Evolutionary conservation across 2,888 invertebrate genomes (phyloP), one percentile per base, ranked within the genome.

Genomic region (Callinectes sapidus): DNA sequence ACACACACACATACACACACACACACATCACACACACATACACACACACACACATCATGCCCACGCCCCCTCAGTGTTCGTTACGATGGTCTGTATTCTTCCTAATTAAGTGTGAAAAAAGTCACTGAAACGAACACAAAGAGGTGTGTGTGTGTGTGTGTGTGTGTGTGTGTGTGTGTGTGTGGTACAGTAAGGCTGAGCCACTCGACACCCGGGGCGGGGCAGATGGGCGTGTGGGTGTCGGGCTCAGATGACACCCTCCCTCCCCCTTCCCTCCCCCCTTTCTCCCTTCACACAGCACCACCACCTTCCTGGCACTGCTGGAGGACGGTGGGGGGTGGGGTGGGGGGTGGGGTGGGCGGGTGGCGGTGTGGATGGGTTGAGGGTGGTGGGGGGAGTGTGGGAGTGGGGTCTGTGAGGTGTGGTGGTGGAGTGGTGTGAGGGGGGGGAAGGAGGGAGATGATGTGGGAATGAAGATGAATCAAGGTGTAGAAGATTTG

Each of bases 211-310:
- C 87, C 55, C 28, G n/a, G 13, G 28, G 42, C 87, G 87, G 28
- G 87, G 55, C 87, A 28, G 71, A 71, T 71, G 71, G 71, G 71
- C 71, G 71, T 71, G 71, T 71, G 28, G 71, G 71, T 71, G 71
- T 71, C 71, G 71, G 42, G 54, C 87, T 55, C 48, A 42, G 39
- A 42, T 87, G 48, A 54, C 87, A 28, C 42, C 28, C 42, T 87
- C 87, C 54, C 87, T 48, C 48, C 28, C 48, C 54, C 87, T 48
- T 18, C 28, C 48, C 35, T 14, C 42, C 48, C 54, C n/a, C 54
- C 48, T 87, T 42, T 10, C 28, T 71, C 71, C 71, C 71, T 28
- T 71, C 71, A n/a, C 28, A 13, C 10, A n/a, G 71, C 71, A 71
- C 71, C 71, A 71, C 3, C 18, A 71, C 71, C 28, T 10, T 28